Evolutionary conservation across 2,888 invertebrate genomes (phyloP).

Genomic region (Pollenia labialis): DNA sequence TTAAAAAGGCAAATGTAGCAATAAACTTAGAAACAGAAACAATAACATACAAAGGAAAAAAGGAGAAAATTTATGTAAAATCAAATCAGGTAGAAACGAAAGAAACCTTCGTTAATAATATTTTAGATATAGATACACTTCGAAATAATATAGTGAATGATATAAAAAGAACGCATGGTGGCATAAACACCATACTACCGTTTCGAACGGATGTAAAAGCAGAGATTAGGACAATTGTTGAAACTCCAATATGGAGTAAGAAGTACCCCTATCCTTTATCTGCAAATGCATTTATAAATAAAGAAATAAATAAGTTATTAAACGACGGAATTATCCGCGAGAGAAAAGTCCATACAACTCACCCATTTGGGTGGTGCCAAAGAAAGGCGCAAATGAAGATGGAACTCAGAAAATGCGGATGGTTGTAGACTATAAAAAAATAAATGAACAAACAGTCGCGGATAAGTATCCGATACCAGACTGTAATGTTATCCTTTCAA

Average conservation of each 20-base stretch:
- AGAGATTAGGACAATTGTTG: conserved; percentile 60
- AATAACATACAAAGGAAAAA: not conserved
- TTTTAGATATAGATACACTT: conserved; percentile 5
- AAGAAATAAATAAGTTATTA: conserved; percentile 50
- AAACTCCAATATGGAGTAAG: conserved; percentile 56
- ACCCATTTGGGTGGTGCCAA: no score
- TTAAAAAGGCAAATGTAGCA: conserved; percentile 11
- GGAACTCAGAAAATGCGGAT: no score
- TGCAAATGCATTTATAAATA: conserved; percentile 53
- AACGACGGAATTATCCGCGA: conserved; percentile 46
- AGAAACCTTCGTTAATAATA: conserved; percentile 12
- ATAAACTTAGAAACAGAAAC: conserved; percentile 5
- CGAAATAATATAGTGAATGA: conserved; percentile 21
- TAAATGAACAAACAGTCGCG: no score
- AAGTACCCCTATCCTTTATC: conserved; percentile 65
- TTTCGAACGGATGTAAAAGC: conserved; percentile 65
- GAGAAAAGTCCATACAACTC: conserved; percentile 55
- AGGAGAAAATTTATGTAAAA: not conserved
- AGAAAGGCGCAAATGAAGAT: no score
- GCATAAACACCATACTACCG: conserved; percentile 56
- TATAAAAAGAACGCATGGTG: not conserved
- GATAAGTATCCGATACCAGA: no score
- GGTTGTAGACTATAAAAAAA: no score
- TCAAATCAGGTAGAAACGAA: conserved; percentile 14
- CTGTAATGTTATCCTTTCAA: no score